Evolutionary conservation across 2,888 invertebrate genomes (phyloP).

Genomic region (Xanthia icteritia): DNA sequence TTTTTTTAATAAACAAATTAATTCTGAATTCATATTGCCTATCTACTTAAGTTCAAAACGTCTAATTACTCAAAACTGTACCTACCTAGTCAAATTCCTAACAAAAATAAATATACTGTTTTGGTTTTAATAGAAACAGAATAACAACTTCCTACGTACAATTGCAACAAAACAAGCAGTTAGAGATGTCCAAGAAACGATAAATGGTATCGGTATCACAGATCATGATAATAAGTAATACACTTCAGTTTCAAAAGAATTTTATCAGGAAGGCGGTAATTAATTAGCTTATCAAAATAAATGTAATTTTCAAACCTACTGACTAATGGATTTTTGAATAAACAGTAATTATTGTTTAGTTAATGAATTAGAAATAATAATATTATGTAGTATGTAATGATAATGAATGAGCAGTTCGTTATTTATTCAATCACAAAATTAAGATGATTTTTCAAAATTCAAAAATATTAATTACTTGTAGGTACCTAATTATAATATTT

Average conservation of each 20-base stretch:
- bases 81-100: neutral
- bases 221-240: constrained; percentile 24
- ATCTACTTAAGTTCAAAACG: too few relatives aligned
- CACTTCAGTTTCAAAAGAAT: constrained; percentile 18
- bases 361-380: neutral
- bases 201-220: constrained; percentile 47
- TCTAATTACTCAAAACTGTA: too few relatives aligned
- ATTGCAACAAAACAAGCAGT: constrained; percentile 23
- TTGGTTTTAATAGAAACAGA: neutral
- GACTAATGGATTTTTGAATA: neutral
- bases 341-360: neutral
- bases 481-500: neutral
- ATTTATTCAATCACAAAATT: neutral
- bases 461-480: neutral
- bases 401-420: neutral
- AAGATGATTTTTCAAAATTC: neutral
- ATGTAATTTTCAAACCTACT: neutral
- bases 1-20: too few relatives aligned
- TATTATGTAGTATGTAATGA: neutral
- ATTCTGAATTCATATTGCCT: too few relatives aligned
- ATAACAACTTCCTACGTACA: neutral
- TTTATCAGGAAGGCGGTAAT: constrained; percentile 35
- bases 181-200: constrained; percentile 45
- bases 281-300: constrained; percentile 17
- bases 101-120: neutral